Percentiles rank a stretch among this genome's conserved stretches.
Conservation (phyloP, 2,888 invertebrate species). For the Stratiomys singularior region DNA sequence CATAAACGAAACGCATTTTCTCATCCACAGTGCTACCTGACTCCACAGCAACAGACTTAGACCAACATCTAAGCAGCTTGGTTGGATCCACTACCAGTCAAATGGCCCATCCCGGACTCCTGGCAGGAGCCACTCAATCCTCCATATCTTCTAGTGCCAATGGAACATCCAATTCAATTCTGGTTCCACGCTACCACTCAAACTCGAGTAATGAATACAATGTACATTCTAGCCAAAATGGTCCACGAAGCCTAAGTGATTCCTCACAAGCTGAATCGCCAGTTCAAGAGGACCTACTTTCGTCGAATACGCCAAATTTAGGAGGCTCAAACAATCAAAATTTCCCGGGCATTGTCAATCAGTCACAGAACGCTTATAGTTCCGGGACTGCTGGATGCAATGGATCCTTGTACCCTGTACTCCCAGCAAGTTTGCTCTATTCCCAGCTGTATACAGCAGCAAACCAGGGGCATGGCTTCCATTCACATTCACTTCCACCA, state of each 20-base stretch:
- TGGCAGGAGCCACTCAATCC: conserved; percentile 65
- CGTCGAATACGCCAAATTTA: conserved; percentile 73
- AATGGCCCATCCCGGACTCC: conserved; percentile 66
- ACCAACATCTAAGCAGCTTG: conserved; percentile 76
- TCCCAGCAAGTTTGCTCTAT: conserved; percentile 84
- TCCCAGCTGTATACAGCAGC: conserved; percentile 85
- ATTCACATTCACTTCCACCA: conserved; percentile 74
- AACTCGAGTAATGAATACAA: conserved; percentile 73
- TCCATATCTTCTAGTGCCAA: conserved; percentile 64
- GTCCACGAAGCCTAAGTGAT: conserved; percentile 82
- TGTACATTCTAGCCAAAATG: conserved; percentile 69
- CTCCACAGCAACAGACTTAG: conserved; percentile 78
- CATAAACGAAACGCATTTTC: not conserved
- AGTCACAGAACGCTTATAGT: conserved; percentile 69
- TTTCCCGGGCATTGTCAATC: conserved; percentile 68
- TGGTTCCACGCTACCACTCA: conserved; percentile 75
- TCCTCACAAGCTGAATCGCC: conserved; percentile 86
- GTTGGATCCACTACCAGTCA: conserved; percentile 68
- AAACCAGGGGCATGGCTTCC: conserved; percentile 79
- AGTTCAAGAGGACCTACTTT: conserved; percentile 80
- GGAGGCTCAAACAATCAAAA: conserved; percentile 68
- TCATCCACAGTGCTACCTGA: conserved; percentile 76
- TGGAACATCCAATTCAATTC: conserved; percentile 64
- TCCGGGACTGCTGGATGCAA: conserved; percentile 71
- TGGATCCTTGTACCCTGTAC: conserved; percentile 79